Evolutionary conservation across 1,140 invertebrate genomes (phyloP).

Genomic region (Formica selysi): DNA sequence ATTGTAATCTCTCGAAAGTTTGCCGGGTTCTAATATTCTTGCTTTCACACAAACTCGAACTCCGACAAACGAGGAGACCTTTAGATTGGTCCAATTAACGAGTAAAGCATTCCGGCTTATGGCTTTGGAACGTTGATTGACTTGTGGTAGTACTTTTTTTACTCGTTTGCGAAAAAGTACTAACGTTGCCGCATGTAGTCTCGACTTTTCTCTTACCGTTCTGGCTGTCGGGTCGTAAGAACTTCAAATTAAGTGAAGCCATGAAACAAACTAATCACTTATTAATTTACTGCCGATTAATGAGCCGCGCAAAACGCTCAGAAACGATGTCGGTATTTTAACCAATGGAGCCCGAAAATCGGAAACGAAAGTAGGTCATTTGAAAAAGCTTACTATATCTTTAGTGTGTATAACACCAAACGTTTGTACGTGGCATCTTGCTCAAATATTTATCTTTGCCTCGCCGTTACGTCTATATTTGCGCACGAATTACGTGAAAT

Average conservation of each 20-base stretch:
- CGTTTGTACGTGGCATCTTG: conserved; percentile 1
- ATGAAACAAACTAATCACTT: conserved; percentile 58
- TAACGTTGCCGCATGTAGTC: not conserved
- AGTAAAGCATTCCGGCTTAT: conserved; percentile 71
- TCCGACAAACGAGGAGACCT: conserved; percentile 34
- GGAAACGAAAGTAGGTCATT: conserved; percentile 22
- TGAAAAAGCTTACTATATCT: not conserved
- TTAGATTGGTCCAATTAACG: conserved; percentile 75
- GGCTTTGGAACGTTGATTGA: conserved; percentile 74
- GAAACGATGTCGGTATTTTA: conserved; percentile 16
- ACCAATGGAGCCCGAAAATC: not conserved
- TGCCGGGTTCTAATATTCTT: conserved; percentile 50
- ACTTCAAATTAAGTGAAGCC: conserved; percentile 62
- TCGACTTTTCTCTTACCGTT: not conserved
- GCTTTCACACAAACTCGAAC: conserved; percentile 23
- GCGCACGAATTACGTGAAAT: conserved; percentile 32
- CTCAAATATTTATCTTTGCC: conserved; percentile 40
- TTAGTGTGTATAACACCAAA: not conserved
- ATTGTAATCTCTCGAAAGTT: conserved; percentile 57
- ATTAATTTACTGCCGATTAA: conserved; percentile 74
- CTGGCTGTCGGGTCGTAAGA: conserved; percentile 3
- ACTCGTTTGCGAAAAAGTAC: conserved; percentile 32
- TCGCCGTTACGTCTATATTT: not conserved
- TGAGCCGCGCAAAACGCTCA: conserved; percentile 33
- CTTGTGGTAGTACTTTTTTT: conserved; percentile 26